Percentiles rank a stretch among this genome's conserved stretches.
Conservation (phyloP, 2,113 vertebrate genomes). For the Ceyx margarethae region DNA sequence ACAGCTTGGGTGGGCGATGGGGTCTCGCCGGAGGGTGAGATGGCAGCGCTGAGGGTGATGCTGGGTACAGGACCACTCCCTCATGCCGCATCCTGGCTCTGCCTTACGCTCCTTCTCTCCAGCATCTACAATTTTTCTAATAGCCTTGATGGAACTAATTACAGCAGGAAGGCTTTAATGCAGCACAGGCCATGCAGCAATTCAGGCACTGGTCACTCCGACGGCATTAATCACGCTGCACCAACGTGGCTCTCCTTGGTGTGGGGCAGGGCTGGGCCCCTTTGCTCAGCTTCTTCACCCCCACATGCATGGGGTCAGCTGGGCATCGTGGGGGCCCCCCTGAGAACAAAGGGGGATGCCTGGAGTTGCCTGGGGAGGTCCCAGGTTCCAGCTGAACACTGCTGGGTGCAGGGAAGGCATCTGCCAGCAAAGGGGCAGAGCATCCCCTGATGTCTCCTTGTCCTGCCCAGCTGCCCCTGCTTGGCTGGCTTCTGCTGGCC, state of each 20-base stretch:
- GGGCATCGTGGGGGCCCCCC: neutral
- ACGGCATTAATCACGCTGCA: neutral
- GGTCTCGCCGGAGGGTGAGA: neutral
- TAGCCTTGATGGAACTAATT: constrained; percentile 35
- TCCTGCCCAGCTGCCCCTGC: neutral
- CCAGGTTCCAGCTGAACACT: neutral
- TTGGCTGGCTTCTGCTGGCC: neutral
- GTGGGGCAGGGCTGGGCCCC: neutral
- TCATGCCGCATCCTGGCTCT: neutral
- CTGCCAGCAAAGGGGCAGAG: neutral
- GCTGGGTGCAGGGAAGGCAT: neutral
- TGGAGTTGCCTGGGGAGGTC: neutral
- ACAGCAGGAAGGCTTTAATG: constrained; percentile 9
- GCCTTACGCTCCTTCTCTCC: neutral
- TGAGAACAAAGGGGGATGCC: neutral
- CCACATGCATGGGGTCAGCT: accelerated
- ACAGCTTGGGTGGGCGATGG: neutral
- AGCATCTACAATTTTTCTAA: constrained; percentile 55
- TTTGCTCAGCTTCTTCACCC: neutral
- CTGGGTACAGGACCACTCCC: neutral
- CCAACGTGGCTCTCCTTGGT: neutral
- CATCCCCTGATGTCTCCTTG: neutral
- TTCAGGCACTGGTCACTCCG: neutral
- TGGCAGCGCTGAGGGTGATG: neutral
- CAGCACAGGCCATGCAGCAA: accelerated